These are phyloP conservation scores for Entomobrya proxima DNA, from an alignment of 2,888 invertebrate species.

Conservation along the genomic window DNA sequence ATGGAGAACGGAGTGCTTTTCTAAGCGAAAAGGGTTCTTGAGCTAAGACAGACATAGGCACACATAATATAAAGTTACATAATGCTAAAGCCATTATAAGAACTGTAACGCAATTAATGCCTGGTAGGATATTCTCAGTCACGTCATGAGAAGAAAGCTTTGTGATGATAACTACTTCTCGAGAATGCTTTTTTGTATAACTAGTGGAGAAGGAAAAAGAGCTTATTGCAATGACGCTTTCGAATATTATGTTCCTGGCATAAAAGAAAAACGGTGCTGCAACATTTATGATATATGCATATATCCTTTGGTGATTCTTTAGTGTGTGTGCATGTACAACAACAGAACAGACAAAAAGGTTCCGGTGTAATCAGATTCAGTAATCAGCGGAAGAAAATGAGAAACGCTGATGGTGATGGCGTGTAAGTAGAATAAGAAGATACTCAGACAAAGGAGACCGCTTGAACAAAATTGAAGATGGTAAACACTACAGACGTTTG, in stretches of 20 bases:
- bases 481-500: not conserved
- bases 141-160: conserved; percentile 26
- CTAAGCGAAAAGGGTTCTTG: not conserved
- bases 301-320: too few relatives aligned
- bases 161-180: not conserved
- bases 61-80: not conserved
- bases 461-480: not conserved
- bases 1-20: not conserved
- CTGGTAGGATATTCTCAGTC: conserved; percentile 20
- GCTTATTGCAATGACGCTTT: too few relatives aligned
- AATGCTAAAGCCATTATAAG: not conserved
- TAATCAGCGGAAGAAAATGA: not conserved
- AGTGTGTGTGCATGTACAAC: too few relatives aligned
- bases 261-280: too few relatives aligned
- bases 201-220: not conserved
- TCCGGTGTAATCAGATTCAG: not conserved
- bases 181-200: not conserved
- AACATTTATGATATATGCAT: too few relatives aligned
- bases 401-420: not conserved
- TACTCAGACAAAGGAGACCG: not conserved
- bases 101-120: conserved; percentile 39
- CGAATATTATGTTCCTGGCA: too few relatives aligned
- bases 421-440: not conserved
- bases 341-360: not conserved
- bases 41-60: not conserved